These are phyloP conservation scores for Leptodactylus fallax DNA, from an alignment of 2,797 vertebrate genomes.

Conservation along the genomic window DNA sequence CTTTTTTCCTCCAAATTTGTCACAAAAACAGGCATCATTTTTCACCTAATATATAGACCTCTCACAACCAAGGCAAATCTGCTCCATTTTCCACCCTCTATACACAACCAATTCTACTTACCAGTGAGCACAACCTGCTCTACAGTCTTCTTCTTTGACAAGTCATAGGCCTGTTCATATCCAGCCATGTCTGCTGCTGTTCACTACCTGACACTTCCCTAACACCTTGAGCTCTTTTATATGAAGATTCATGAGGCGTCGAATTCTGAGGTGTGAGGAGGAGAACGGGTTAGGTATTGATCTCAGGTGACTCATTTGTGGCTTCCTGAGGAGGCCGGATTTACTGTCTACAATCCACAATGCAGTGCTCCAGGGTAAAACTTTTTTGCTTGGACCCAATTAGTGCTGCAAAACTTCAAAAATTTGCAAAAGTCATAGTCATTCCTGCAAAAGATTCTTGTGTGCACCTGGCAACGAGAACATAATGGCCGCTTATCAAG, in stretches of 20 bases:
- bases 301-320: neutral
- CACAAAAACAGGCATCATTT: too few species aligned
- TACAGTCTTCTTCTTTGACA: too few species aligned
- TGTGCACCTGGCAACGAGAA: too few species aligned
- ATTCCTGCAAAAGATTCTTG: neutral
- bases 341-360: neutral
- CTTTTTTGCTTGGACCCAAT: neutral
- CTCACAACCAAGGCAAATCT: too few species aligned
- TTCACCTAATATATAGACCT: too few species aligned
- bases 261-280: neutral
- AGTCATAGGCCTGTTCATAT: too few species aligned
- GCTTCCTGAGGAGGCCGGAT: neutral
- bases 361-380: too few species aligned
- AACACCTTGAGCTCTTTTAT: neutral
- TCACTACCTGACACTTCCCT: too few species aligned
- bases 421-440: neutral
- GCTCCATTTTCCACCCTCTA: too few species aligned
- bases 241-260: neutral
- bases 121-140: neutral
- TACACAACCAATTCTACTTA: neutral
- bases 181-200: conserved; percentile 5
- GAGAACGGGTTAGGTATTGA: neutral
- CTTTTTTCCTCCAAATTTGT: too few species aligned
- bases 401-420: neutral
- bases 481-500: too few species aligned